Conservation (phyloP, 2,888 invertebrate genomes). For the Eilema sororculum region DNA sequence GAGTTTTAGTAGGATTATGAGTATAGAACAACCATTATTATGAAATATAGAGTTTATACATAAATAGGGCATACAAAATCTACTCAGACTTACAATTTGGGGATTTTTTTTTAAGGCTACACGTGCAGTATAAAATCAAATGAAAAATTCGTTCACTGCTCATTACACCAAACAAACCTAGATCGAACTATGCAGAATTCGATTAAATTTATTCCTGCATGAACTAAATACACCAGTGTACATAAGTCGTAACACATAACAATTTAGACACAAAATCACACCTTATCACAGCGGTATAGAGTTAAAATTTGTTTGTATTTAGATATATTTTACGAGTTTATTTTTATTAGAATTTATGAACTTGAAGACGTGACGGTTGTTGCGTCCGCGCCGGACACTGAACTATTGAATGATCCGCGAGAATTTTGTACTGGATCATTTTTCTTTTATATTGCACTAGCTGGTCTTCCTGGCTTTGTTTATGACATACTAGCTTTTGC, state of each 20-base stretch:
- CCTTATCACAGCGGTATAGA: not conserved
- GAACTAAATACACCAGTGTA: constrained; percentile 11
- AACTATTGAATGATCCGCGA: constrained; percentile 30
- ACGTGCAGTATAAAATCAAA: too few species aligned
- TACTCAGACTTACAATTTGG: too few species aligned
- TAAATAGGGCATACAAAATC: too few species aligned
- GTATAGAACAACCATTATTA: too few species aligned
- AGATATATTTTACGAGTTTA: not conserved
- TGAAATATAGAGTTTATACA: too few species aligned
- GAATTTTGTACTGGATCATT: constrained; percentile 20
- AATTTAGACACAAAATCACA: not conserved
- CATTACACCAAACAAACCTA: not conserved
- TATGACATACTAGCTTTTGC: too few species aligned
- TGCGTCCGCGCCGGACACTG: constrained; percentile 34
- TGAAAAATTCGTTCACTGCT: not conserved
- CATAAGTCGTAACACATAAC: constrained; percentile 2
- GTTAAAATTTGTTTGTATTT: constrained; percentile 1
- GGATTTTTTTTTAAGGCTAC: too few species aligned
- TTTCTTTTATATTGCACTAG: not conserved
- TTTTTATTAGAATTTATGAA: constrained; percentile 5
- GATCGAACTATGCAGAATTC: not conserved
- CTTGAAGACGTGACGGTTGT: constrained; percentile 37
- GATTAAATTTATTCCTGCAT: not conserved
- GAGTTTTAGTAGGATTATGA: too few species aligned
- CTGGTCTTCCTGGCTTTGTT: not conserved